phyloP scores from a whole-genome alignment of 2,113 vertebrate species.

The Emydura subglobosa region DNA sequence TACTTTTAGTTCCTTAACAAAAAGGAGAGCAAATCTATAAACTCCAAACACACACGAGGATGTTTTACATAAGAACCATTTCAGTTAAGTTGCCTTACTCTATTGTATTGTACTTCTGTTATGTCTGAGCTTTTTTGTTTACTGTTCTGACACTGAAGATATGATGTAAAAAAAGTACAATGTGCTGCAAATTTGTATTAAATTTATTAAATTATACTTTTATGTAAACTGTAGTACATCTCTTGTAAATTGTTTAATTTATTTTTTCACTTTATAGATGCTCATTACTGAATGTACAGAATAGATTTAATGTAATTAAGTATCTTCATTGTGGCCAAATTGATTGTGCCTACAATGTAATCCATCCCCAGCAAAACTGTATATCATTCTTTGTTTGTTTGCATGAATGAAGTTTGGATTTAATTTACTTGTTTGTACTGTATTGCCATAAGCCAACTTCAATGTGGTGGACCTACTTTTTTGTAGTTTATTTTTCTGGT shows the following conservation, averaged over 20 bases:
- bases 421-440: slow-evolving; percentile 56
- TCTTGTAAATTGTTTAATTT: slow-evolving; percentile 84
- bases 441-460: slow-evolving; percentile 33
- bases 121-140: slow-evolving; percentile 66
- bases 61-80: slow-evolving; percentile 57
- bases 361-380: slow-evolving; percentile 67
- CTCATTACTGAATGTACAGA: slow-evolving; percentile 74
- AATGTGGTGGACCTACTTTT: slow-evolving; percentile 60
- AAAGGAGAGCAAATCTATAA: not conserved
- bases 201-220: slow-evolving; percentile 67
- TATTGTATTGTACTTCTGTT: slow-evolving; percentile 59
- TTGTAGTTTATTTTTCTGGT: slow-evolving; percentile 73
- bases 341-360: slow-evolving; percentile 53
- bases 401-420: slow-evolving; percentile 74
- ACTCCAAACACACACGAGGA: slow-evolving; percentile 14
- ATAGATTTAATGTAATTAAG: slow-evolving; percentile 61
- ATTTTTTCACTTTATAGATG: slow-evolving; percentile 78
- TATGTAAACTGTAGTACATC: slow-evolving; percentile 75
- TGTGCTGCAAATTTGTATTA: slow-evolving; percentile 73
- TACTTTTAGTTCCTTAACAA: slow-evolving; percentile 1
- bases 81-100: slow-evolving; percentile 79
- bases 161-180: slow-evolving; percentile 76
- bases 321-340: slow-evolving; percentile 55
- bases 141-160: slow-evolving; percentile 76
- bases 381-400: slow-evolving; percentile 70